phyloP scores from a whole-genome alignment of 2,797 vertebrate species.

The Tauraco hartlaubi region DNA sequence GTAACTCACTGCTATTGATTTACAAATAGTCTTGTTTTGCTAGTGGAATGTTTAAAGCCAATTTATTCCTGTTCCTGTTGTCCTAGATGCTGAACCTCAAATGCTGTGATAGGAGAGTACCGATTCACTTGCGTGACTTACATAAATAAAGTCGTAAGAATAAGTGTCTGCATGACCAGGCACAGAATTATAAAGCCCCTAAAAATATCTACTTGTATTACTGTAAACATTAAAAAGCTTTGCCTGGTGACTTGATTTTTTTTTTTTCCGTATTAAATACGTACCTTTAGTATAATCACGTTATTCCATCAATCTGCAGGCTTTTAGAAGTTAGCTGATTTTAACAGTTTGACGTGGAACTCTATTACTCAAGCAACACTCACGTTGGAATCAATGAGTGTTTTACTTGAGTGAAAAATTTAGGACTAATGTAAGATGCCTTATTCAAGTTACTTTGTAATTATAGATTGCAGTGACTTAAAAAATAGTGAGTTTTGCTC shows the following conservation, averaged over 20 bases:
- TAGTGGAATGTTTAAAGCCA: neutral
- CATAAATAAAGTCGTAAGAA: neutral
- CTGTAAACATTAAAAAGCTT: conserved; percentile 15
- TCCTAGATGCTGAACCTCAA: conserved; percentile 11
- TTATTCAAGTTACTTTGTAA: conserved; percentile 64
- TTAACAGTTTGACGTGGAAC: conserved; percentile 49
- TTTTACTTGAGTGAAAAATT: conserved; percentile 51
- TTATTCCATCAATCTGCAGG: conserved; percentile 19
- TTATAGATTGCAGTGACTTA: conserved; percentile 9
- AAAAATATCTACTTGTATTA: conserved; percentile 1
- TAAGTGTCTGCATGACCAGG: neutral
- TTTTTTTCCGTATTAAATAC: conserved; percentile 17
- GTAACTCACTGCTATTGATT: neutral
- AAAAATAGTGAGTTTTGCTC: conserved; percentile 36
- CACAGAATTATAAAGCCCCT: neutral
- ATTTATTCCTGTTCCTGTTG: conserved; percentile 18
- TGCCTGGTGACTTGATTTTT: neutral
- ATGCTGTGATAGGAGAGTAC: neutral
- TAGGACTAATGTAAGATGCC: conserved; percentile 34
- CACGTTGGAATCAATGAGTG: neutral
- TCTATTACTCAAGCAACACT: conserved; percentile 65
- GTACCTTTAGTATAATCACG: neutral
- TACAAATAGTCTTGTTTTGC: neutral
- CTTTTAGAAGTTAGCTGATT: conserved; percentile 46
- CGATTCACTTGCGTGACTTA: neutral